Conservation (phyloP, 2,888 invertebrate genomes). For the Cataglyphis livida region DNA sequence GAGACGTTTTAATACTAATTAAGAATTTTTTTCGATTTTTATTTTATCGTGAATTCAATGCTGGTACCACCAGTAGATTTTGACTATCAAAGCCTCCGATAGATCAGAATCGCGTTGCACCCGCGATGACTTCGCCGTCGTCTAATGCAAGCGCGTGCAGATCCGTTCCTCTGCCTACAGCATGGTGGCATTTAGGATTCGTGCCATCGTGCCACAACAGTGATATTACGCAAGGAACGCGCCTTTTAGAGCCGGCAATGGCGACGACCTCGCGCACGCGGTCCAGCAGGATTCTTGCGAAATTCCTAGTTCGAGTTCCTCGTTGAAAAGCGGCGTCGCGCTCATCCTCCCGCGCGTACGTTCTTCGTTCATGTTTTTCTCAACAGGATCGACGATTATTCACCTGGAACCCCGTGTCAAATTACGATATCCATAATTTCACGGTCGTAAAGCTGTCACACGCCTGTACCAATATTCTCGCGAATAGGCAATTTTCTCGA, state of each 20-base stretch:
- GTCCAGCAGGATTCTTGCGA: slow-evolving; percentile 71
- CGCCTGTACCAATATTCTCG: not conserved
- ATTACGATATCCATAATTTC: slow-evolving; percentile 6
- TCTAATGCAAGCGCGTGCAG: slow-evolving; percentile 26
- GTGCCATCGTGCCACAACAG: slow-evolving; percentile 71
- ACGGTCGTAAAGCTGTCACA: slow-evolving; percentile 8
- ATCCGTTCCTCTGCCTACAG: slow-evolving; percentile 56
- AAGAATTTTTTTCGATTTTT: not conserved
- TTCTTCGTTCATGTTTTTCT: not conserved
- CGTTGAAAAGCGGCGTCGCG: slow-evolving; percentile 59
- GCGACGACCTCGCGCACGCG: slow-evolving; percentile 65
- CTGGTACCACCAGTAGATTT: not conserved
- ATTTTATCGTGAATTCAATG: slow-evolving; percentile 10
- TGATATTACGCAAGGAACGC: slow-evolving; percentile 65
- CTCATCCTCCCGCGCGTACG: not conserved
- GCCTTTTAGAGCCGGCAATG: slow-evolving; percentile 65
- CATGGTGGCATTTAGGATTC: slow-evolving; percentile 77
- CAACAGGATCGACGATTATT: slow-evolving; percentile 14
- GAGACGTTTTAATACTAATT: not conserved
- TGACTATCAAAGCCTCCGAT: not conserved
- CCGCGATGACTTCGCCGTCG: slow-evolving; percentile 12
- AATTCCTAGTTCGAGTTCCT: slow-evolving; percentile 65
- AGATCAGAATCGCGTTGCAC: slow-evolving; percentile 6
- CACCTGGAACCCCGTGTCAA: not conserved
- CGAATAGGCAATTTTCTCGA: not conserved